Conservation (phyloP, 2,797 vertebrate genomes). For the Otus scops region DNA sequence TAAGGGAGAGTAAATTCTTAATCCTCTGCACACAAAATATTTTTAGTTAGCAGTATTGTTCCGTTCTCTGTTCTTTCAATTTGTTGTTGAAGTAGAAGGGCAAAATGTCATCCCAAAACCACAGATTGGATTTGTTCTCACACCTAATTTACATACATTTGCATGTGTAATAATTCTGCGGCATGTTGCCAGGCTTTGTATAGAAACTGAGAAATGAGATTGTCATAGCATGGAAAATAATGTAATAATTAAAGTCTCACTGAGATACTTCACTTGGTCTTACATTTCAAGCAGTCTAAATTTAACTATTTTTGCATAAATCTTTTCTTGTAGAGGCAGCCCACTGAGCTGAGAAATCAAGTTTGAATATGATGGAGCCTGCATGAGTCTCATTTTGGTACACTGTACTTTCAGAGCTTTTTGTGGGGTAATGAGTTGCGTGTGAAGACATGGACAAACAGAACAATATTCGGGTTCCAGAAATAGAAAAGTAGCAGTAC, state of each 20-base stretch:
- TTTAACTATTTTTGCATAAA: neutral
- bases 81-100: neutral
- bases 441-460: neutral
- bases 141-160: conserved; percentile 19
- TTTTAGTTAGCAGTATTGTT: neutral
- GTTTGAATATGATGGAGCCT: neutral
- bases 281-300: neutral
- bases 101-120: conserved; percentile 11
- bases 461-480: neutral
- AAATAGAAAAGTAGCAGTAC: neutral
- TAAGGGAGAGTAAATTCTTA: neutral
- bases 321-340: neutral
- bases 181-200: neutral
- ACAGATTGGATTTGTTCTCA: neutral
- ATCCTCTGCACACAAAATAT: neutral
- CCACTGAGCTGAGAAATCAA: neutral
- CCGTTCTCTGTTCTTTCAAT: neutral
- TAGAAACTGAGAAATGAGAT: conserved; percentile 14
- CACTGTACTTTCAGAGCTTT: neutral
- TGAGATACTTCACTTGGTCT: neutral
- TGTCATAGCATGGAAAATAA: neutral
- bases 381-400: neutral
- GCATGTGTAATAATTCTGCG: neutral
- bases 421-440: neutral
- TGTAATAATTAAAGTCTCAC: conserved; percentile 17